Evolutionary conservation across 1,140 invertebrate genomes (phyloP), one percentile per base, ranked within the genome.

Genomic region (Drosophila lini): DNA sequence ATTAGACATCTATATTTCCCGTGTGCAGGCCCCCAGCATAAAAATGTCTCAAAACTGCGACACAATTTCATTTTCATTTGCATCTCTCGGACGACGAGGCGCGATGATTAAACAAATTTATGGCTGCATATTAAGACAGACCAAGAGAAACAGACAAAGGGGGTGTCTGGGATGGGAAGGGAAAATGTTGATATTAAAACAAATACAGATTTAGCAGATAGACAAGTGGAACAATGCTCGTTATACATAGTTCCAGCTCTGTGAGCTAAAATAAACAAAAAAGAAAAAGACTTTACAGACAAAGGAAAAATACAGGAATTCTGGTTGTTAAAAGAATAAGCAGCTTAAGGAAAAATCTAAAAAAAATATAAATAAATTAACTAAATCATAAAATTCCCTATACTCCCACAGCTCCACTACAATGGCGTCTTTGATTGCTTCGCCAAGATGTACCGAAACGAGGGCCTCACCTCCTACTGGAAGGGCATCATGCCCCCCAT

Each of bases 401-500:
- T 25, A 11, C 11, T 45, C 0, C 16, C 8, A 2, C 50, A 92
- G 91, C 32, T 74, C 69, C 94, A 95, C 88, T 97, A 97, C 82
- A 95, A 92, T 88, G 97, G 97, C 22, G 95, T 98, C 40, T 93
- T 94, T 44, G 97, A 98, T 91, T 98, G 97, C 93, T 96, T 98
- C 91, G 93, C 92, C 62, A 98, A 98, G 94, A 98, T 98, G 95
- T 96, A 97, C 75, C 94, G 92, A 85, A 94, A 95, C 81, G 98
- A 99, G 94, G 97, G 97, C 5, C 38, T 96, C 3, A 93, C 95
- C 62, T 95, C 96, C 28, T 97, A 97, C 93, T 98, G 97, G 95
- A 98, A 98, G 94, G 98, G 98, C 64, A 97, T 98, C 79, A 77
- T 98, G 71, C 97, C 98, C 4, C 98, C 98, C 10, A 96, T 98